These are phyloP conservation scores for Lordiphosa mommai DNA, from an alignment of 1,140 invertebrate species.

Conservation along the genomic window DNA sequence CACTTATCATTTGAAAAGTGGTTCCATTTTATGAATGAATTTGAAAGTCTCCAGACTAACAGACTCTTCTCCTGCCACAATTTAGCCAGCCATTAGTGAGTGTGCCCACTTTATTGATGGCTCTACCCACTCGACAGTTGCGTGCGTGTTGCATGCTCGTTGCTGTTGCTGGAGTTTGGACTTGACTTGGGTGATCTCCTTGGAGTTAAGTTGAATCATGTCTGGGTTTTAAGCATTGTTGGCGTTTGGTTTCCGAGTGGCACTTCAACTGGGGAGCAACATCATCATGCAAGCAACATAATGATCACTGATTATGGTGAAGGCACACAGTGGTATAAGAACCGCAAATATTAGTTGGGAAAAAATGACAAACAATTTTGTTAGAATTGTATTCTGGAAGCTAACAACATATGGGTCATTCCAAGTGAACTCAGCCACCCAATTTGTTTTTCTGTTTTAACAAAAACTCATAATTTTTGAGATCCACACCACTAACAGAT, in stretches of 20 bases:
- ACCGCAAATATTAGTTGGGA: too few species aligned
- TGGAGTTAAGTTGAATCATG: slow-evolving; percentile 18
- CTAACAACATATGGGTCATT: too few species aligned
- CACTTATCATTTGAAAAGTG: slow-evolving; percentile 4
- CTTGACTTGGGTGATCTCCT: slow-evolving; percentile 9
- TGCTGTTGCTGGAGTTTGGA: slow-evolving; percentile 11
- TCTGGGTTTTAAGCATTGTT: slow-evolving; percentile 16
- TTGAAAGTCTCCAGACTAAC: slow-evolving; percentile 8
- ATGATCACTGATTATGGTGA: background rate
- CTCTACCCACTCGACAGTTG: slow-evolving; percentile 49
- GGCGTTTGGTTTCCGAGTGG: slow-evolving; percentile 4
- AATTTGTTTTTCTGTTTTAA: too few species aligned
- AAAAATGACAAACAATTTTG: too few species aligned
- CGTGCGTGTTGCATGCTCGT: slow-evolving; percentile 48
- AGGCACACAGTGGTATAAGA: slow-evolving; percentile 6
- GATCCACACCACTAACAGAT: too few species aligned
- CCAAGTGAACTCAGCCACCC: too few species aligned
- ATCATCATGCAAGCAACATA: slow-evolving; percentile 4
- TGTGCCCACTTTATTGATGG: slow-evolving; percentile 60
- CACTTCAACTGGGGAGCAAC: background rate
- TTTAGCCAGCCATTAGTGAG: slow-evolving; percentile 33
- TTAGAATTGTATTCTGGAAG: too few species aligned
- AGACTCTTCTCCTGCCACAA: slow-evolving; percentile 12
- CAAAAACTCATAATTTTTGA: too few species aligned
- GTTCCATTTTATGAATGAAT: slow-evolving; percentile 1